Evolutionary conservation across 2,797 vertebrate species (phyloP).

Genomic region (Smutsia temminckii): DNA sequence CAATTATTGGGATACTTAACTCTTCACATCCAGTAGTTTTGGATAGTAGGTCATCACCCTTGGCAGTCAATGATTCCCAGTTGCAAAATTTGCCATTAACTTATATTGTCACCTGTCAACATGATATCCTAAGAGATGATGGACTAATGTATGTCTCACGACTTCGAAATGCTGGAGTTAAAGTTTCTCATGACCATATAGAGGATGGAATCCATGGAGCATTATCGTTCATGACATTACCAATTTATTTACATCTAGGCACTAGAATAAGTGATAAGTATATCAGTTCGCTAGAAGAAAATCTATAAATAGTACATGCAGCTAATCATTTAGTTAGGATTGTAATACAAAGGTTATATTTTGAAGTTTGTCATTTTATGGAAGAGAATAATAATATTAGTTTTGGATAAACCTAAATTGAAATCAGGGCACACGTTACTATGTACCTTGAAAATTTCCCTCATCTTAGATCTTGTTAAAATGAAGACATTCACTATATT

Average conservation of each 20-base stretch:
- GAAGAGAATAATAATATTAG: neutral
- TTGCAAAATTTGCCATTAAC: conserved; percentile 87
- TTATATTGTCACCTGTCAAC: conserved; percentile 90
- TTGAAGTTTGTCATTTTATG: neutral
- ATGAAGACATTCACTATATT: neutral
- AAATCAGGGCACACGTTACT: neutral
- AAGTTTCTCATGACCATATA: conserved; percentile 89
- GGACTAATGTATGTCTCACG: conserved; percentile 90
- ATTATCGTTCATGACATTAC: conserved; percentile 83
- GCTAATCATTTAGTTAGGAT: neutral
- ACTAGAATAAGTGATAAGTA: conserved; percentile 88
- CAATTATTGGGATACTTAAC: conserved; percentile 40
- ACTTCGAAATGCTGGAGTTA: conserved; percentile 86
- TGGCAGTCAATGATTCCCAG: conserved; percentile 85
- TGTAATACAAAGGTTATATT: neutral
- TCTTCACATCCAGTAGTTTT: conserved; percentile 49
- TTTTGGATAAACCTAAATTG: neutral
- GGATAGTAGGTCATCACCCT: conserved; percentile 86
- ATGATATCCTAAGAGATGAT: conserved; percentile 92
- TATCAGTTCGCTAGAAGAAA: conserved; percentile 73
- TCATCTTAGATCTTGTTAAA: neutral
- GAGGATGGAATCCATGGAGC: conserved; percentile 87
- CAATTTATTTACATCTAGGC: conserved; percentile 85
- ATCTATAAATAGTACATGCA: conserved; percentile 2
- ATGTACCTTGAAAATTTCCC: neutral